Evolutionary conservation across 1,140 invertebrate genomes (phyloP).

Genomic region (Planococcus citri): DNA sequence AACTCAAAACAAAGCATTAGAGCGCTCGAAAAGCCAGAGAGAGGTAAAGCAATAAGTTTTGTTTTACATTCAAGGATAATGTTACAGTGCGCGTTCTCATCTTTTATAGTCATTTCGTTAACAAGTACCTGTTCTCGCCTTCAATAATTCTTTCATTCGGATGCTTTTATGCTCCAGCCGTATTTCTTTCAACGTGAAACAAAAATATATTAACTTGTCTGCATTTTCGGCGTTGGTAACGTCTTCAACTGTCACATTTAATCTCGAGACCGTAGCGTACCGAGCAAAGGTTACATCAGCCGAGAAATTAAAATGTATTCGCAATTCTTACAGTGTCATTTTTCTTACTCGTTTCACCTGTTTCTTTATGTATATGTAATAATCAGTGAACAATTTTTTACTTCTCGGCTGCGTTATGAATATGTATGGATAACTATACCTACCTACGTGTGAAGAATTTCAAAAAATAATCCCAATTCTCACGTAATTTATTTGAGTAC

Average conservation of each 20-base stretch:
- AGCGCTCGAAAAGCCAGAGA: neutral
- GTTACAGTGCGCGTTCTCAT: neutral
- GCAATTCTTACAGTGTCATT: too few relatives aligned
- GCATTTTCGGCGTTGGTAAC: neutral
- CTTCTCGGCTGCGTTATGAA: too few relatives aligned
- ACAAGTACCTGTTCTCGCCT: neutral
- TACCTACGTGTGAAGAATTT: too few relatives aligned
- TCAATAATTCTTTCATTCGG: neutral
- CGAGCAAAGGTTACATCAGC: neutral
- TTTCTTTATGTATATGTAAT: too few relatives aligned
- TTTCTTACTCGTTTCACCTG: too few relatives aligned
- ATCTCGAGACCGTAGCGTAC: neutral
- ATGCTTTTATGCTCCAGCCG: neutral
- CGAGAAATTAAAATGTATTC: neutral
- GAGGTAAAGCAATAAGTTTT: neutral
- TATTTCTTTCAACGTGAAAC: neutral
- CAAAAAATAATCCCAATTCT: too few relatives aligned
- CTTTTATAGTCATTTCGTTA: neutral
- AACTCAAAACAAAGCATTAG: neutral
- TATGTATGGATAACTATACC: too few relatives aligned
- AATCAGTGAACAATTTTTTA: too few relatives aligned
- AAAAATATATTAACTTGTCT: neutral
- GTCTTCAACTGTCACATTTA: neutral
- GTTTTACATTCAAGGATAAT: constrained; percentile 7
- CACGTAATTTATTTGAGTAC: too few relatives aligned